Conservation (phyloP, 2,113 vertebrate genomes). For the Amphiprion percula region DNA sequence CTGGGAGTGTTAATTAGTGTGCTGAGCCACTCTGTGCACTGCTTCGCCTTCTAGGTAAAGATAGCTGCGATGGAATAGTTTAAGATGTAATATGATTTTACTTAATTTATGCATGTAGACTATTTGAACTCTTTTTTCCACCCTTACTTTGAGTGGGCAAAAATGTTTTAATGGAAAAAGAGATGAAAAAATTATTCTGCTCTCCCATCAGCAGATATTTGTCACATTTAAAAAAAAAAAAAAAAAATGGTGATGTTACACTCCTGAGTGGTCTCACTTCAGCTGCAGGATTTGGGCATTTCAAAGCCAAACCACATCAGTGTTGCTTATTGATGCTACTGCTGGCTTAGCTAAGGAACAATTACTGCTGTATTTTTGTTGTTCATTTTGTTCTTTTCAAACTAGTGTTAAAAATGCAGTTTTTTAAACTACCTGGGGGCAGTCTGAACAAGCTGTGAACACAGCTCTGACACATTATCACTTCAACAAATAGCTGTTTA, state of each 20-base stretch:
- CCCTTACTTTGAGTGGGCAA: not conserved
- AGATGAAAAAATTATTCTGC: not conserved
- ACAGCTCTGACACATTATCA: not conserved
- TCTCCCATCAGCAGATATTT: no score
- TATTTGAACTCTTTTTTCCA: not conserved
- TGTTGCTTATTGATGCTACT: no score
- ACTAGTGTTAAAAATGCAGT: no score
- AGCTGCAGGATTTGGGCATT: not conserved
- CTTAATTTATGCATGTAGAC: conserved; percentile 22
- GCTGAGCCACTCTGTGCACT: conserved; percentile 41
- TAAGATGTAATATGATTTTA: conserved; percentile 6
- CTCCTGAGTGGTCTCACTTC: not conserved
- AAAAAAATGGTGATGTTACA: not conserved
- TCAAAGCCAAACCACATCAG: not conserved
- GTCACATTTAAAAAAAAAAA: no score
- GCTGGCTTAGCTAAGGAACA: no score
- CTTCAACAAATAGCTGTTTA: no score
- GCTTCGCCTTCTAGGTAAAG: conserved; percentile 38
- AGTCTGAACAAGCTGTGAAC: not conserved
- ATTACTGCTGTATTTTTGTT: no score
- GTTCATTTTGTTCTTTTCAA: no score
- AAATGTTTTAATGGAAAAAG: not conserved
- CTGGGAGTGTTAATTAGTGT: conserved; percentile 73
- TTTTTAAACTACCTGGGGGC: no score
- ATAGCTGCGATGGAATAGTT: conserved; percentile 30